These are phyloP conservation scores for Lamellibrachia luymesi DNA, from an alignment of 1,140 invertebrate species.

Conservation along the genomic window DNA sequence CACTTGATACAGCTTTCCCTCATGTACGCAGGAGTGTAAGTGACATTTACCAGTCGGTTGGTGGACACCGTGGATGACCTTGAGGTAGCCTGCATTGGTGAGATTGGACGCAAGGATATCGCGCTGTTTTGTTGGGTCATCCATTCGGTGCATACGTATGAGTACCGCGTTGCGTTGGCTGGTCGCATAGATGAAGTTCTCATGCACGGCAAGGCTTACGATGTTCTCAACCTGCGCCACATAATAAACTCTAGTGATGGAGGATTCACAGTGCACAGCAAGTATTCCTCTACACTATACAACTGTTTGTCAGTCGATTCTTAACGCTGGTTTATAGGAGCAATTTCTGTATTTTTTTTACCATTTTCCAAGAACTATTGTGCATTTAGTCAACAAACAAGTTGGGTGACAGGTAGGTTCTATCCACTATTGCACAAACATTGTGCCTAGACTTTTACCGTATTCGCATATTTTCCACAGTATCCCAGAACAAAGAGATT, in stretches of 20 bases:
- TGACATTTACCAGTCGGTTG: constrained; percentile 42
- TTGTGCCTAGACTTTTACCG: no score
- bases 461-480: no score
- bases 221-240: constrained; percentile 66
- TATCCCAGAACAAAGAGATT: constrained; percentile 18
- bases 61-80: constrained; percentile 65
- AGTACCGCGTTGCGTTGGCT: constrained; percentile 56
- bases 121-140: constrained; percentile 47
- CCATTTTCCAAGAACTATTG: no score
- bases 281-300: no score
- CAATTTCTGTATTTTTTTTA: no score
- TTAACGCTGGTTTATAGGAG: no score
- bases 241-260: constrained; percentile 17
- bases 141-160: constrained; percentile 62
- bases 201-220: constrained; percentile 66
- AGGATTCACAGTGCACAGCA: no score
- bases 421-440: no score
- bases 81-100: not conserved
- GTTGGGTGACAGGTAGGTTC: no score
- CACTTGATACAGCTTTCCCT: no score
- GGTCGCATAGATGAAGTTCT: constrained; percentile 40
- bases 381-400: no score
- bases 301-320: no score
- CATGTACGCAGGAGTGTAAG: not conserved
- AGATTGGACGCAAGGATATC: constrained; percentile 28